Base-by-base conservation (phyloP, 2,888 invertebrate genomes). In the Caenorhabditis angaria region DNA sequence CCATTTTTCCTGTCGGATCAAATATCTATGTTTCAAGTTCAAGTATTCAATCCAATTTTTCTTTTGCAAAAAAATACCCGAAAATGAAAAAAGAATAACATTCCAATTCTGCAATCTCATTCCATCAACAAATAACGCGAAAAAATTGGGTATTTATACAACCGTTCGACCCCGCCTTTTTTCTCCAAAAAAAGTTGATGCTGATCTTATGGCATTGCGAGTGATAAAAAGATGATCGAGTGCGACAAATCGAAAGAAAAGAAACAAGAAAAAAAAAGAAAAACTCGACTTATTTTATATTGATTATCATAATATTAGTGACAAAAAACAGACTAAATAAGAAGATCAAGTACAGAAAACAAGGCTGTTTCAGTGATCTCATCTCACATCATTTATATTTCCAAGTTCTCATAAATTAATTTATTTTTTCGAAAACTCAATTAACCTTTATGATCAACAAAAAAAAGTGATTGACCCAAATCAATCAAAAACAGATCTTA, bases 161-260 rank as follows among this genome's bases (percentile, higher is more conserved):
- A 10, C 10, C 41, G 18, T 3, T 2, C 14, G 41, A 18, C 41
- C 3, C 41, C 41, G 41, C 41, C 41, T n/a, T n/a, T n/a, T n/a
- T n/a, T n/a, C 41, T 18, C 41, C 41, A 2, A 12, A 6, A 14
- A 6, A 41, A 8, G 5, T 41, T 41, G 41, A 41, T 41, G 41
- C 41, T 41, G 41, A 41, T 41, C 41, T 41, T 18, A 41, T 41
- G 41, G 41, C 41, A 41, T 41, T 41, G 41, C 41, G 14, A 41
- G 41, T 41, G 41, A 41, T 41, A 41, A 2, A 3, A 12, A 18
- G 41, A 14, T 12, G 41, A 41, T 32, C 10, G 32, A 32, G 10
- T 32, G 32, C 5, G 32, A 32, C 32, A 32, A n/a, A n/a, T n/a
- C n/a, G n/a, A n/a, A n/a, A n/a, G n/a, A n/a, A n/a, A n/a, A n/a